Evolutionary conservation across 2,113 vertebrate genomes (phyloP).

Genomic region (Cromileptes altivelis): DNA sequence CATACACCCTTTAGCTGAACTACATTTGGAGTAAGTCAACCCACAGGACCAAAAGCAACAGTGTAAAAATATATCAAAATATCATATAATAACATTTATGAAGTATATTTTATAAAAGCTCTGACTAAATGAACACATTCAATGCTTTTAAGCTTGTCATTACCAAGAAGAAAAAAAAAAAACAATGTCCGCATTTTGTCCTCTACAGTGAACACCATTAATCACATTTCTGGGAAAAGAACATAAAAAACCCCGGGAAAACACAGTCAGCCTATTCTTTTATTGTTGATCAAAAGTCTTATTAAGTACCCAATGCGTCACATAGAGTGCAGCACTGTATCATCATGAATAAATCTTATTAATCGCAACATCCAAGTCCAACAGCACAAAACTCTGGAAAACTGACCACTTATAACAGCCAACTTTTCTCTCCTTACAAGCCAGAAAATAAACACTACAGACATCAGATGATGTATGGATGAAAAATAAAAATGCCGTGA

Average conservation of each 20-base stretch:
- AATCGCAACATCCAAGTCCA: slow-evolving; percentile 19
- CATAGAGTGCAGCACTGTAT: slow-evolving; percentile 18
- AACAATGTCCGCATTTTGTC: neutral
- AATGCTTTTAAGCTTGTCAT: slow-evolving; percentile 1
- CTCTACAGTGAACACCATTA: slow-evolving; percentile 9
- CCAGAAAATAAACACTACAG: slow-evolving; percentile 9
- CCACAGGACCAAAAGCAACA: too few relatives aligned
- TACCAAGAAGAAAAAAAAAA: neutral
- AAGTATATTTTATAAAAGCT: neutral
- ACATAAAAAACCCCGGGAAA: slow-evolving; percentile 3
- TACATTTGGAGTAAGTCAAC: neutral
- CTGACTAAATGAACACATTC: neutral
- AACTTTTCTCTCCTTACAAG: slow-evolving; percentile 26
- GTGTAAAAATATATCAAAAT: neutral
- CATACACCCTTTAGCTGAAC: neutral
- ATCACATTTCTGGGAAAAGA: slow-evolving; percentile 5
- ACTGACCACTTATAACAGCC: slow-evolving; percentile 15
- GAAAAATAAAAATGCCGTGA: slow-evolving; percentile 7
- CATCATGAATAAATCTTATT: slow-evolving; percentile 23
- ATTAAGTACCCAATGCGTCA: slow-evolving; percentile 22
- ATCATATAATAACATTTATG: neutral
- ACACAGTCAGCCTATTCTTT: neutral
- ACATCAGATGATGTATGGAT: neutral
- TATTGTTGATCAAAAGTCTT: slow-evolving; percentile 13
- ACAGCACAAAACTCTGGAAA: slow-evolving; percentile 18